Percentiles rank a stretch among this genome's conserved stretches.
phyloP scores from a whole-genome alignment of 2,888 invertebrate species.

The Pseudanteris insignis region DNA sequence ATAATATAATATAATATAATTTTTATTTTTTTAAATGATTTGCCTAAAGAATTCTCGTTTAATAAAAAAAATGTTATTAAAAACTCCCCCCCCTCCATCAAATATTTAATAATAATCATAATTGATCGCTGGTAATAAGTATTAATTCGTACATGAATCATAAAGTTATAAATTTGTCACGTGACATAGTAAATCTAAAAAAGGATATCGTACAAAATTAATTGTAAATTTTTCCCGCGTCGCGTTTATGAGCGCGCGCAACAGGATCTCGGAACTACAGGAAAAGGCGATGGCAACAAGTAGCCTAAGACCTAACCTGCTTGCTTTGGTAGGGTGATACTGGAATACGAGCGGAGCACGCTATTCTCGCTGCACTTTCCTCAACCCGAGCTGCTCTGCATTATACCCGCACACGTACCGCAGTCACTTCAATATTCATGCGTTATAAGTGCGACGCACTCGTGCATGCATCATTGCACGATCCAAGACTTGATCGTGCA shows the following conservation, averaged over 20 bases:
- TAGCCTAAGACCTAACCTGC: constrained; percentile 41
- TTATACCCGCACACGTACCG: constrained; percentile 35
- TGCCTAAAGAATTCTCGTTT: too few species aligned
- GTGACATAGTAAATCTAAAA: too few species aligned
- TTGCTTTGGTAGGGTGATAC: constrained; percentile 18
- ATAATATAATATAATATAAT: too few species aligned
- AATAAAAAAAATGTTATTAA: too few species aligned
- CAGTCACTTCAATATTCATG: constrained; percentile 34
- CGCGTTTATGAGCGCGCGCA: constrained; percentile 28
- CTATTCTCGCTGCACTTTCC: constrained; percentile 35
- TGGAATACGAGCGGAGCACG: constrained; percentile 3
- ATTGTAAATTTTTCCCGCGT: too few species aligned
- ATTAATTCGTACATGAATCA: too few species aligned
- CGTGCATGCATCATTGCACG: constrained; percentile 41
- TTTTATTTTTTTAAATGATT: too few species aligned
- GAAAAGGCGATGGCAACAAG: constrained; percentile 34
- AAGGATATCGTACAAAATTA: too few species aligned
- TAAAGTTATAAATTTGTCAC: too few species aligned
- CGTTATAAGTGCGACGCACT: constrained; percentile 42
- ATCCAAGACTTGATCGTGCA: constrained; percentile 26
- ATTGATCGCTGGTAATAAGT: too few species aligned
- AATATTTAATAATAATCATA: too few species aligned
- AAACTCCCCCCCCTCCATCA: too few species aligned
- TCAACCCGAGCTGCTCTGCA: constrained; percentile 30
- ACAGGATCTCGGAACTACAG: constrained; percentile 33